A percentile compares a stretch with the other conserved stretches of the same genome.
phyloP scores from a whole-genome alignment of 2,113 vertebrate genomes.

The Anoura caudifer region DNA sequence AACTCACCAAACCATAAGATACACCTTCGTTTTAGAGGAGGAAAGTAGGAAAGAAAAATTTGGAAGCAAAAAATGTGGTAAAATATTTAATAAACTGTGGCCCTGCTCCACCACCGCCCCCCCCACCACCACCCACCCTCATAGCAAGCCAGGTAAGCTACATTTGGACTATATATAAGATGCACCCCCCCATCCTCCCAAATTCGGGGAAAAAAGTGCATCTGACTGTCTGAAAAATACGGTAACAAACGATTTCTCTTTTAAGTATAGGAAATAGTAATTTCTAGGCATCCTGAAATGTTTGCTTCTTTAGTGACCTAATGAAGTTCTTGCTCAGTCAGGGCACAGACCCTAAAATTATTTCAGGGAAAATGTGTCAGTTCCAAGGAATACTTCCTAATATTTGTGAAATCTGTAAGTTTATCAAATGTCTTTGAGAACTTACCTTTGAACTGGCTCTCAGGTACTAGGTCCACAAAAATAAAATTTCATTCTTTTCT shows the following conservation, averaged over 20 bases:
- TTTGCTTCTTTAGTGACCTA: slow-evolving; percentile 67
- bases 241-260: slow-evolving; percentile 23
- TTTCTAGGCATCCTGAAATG: slow-evolving; percentile 56
- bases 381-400: slow-evolving; percentile 45
- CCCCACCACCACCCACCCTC: too few species aligned
- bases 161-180: too few species aligned
- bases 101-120: too few species aligned
- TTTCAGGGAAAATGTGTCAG: slow-evolving; percentile 71
- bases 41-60: too few species aligned
- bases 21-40: too few species aligned
- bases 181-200: too few species aligned
- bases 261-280: slow-evolving; percentile 60
- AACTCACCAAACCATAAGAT: too few species aligned
- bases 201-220: too few species aligned
- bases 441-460: neutral
- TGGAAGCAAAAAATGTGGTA: too few species aligned
- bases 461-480: neutral
- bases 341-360: slow-evolving; percentile 45
- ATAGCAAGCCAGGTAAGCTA: too few species aligned
- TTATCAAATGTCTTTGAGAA: neutral
- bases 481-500: neutral
- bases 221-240: too few species aligned
- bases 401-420: neutral
- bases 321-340: slow-evolving; percentile 68
- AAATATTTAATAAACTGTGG: too few species aligned